phyloP scores from a whole-genome alignment of 2,797 vertebrate species.

The Cirrhinus mrigala region DNA sequence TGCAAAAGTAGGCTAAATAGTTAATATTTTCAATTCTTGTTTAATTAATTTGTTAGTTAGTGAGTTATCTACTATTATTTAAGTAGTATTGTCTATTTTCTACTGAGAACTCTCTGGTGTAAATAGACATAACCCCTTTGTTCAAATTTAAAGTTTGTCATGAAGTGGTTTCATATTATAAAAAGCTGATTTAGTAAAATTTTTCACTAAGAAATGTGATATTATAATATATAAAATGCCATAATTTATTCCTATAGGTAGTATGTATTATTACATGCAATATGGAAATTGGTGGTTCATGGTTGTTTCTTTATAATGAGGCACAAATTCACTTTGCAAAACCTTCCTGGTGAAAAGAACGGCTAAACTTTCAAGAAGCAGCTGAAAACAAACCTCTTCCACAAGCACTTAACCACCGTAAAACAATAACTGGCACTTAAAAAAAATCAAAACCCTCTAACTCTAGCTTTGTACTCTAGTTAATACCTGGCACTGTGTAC shows the following conservation, averaged over 20 bases:
- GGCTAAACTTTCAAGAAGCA: neutral
- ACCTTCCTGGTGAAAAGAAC: neutral
- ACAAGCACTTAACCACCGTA: neutral
- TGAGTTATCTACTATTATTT: neutral
- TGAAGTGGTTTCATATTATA: neutral
- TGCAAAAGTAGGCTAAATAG: neutral
- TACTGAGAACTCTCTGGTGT: neutral
- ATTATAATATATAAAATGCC: too few species aligned
- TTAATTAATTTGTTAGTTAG: neutral
- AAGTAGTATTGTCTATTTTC: neutral
- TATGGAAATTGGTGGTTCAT: too few species aligned
- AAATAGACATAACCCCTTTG: neutral
- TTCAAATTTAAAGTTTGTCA: neutral
- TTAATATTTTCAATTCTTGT: neutral
- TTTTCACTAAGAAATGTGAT: too few species aligned
- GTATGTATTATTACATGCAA: too few species aligned
- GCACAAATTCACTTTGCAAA: too few species aligned
- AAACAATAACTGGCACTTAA: neutral
- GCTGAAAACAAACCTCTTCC: neutral
- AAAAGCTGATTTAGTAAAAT: neutral
- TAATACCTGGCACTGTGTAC: neutral
- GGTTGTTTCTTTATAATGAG: too few species aligned
- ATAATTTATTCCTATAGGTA: too few species aligned
- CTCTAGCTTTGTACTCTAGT: neutral
- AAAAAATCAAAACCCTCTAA: neutral